phyloP scores from a whole-genome alignment of 92 coral and sea anemone genomes.

The Epizoanthus illoricatus region DNA sequence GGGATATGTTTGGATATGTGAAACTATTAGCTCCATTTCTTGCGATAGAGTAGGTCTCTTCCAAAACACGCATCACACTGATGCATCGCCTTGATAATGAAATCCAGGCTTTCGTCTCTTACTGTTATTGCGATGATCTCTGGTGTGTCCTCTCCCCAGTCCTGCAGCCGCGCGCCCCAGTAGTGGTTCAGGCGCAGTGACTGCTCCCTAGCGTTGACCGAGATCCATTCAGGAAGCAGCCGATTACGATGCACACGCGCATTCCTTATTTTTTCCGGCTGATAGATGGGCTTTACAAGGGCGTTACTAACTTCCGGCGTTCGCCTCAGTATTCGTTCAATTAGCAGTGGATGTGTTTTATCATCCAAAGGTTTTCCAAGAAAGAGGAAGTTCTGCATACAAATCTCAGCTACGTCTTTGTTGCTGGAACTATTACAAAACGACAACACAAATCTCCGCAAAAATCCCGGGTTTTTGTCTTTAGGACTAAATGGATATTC shows the following conservation, averaged over 20 bases:
- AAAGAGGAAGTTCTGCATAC: slow-evolving; percentile 46
- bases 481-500: slow-evolving; percentile 48
- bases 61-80: slow-evolving; percentile 35
- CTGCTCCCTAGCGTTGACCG: slow-evolving; percentile 29
- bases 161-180: slow-evolving; percentile 56
- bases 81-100: slow-evolving; percentile 15
- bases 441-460: slow-evolving; percentile 17
- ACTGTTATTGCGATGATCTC: slow-evolving; percentile 22
- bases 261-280: slow-evolving; percentile 20
- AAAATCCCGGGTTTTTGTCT: slow-evolving; percentile 27
- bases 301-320: slow-evolving; percentile 40
- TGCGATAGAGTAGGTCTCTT: slow-evolving; percentile 14
- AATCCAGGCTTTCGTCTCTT: slow-evolving; percentile 24
- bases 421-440: slow-evolving; percentile 4
- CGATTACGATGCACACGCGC: slow-evolving; percentile 47
- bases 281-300: slow-evolving; percentile 46
- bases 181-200: slow-evolving; percentile 44
- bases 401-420: slow-evolving; percentile 37
- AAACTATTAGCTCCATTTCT: slow-evolving; percentile 29
- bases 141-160: slow-evolving; percentile 60
- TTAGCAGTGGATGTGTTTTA: slow-evolving; percentile 32
- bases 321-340: slow-evolving; percentile 46
- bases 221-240: neutral
- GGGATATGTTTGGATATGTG: too few species aligned
- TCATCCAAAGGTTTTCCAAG: slow-evolving; percentile 51